These are phyloP conservation scores for Salticus scenicus DNA, from an alignment of 2,888 invertebrate species.

Conservation along the genomic window DNA sequence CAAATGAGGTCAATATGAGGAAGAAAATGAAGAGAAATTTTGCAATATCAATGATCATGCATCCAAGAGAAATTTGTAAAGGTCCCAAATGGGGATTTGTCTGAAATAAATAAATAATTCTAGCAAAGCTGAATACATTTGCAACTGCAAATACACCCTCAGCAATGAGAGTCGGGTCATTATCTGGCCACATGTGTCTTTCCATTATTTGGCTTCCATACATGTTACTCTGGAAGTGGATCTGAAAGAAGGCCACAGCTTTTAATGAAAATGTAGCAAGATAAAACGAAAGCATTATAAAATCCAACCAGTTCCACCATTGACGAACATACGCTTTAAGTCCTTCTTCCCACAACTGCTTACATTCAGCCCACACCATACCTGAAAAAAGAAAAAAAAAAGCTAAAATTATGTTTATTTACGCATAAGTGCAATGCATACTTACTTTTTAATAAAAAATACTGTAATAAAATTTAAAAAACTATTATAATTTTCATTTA, in stretches of 20 bases:
- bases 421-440: not conserved
- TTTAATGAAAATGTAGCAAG: constrained; percentile 78
- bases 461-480: not conserved
- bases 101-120: constrained; percentile 79
- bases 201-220: constrained; percentile 76
- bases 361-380: constrained; percentile 79
- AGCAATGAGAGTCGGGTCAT: constrained; percentile 79
- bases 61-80: constrained; percentile 78
- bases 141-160: constrained; percentile 79
- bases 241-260: constrained; percentile 76
- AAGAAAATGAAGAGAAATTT: constrained; percentile 79
- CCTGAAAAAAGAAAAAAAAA: constrained; percentile 74
- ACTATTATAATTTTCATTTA: too few relatives aligned
- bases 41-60: constrained; percentile 79
- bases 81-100: constrained; percentile 79
- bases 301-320: constrained; percentile 80
- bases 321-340: constrained; percentile 78
- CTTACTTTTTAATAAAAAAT: not conserved
- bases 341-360: constrained; percentile 79
- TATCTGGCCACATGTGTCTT: constrained; percentile 77
- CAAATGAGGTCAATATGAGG: constrained; percentile 77
- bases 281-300: constrained; percentile 79
- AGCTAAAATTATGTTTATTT: not conserved
- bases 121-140: constrained; percentile 79
- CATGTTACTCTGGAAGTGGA: constrained; percentile 73